Evolutionary conservation across 2,888 invertebrate genomes (phyloP), one percentile per base, ranked within the genome.

Genomic region (Ernsta delagoae): DNA sequence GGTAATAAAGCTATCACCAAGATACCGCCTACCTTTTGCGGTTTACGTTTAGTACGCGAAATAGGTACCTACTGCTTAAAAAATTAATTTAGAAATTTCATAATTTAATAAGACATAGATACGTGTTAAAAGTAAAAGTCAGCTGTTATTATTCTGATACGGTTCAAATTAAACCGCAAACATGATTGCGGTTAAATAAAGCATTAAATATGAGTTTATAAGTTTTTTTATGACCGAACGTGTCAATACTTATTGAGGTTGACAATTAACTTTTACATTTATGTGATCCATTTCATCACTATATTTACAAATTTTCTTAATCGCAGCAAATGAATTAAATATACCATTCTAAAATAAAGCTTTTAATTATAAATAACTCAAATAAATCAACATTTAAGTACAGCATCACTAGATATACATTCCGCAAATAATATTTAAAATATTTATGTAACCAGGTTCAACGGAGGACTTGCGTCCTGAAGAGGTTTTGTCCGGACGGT

Each of bases 401-500:
- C 1, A 24, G 24, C 24, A 24, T 24, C 24, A 24, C 24, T 24
- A 24, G 24, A 24, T 1, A 24, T 3, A 24, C 24, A 24, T 24
- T 24, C 24, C 1, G 1, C 3, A 24, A n/a, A 11, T 4, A n/a
- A 45, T n/a, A 45, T 5, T 4, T 36, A 4, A 36, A 36, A 36
- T 36, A 24, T 24, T 24, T 7, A 5, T 56, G 34, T 34, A 11
- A 53, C 75, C 83, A 92, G 93, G 92, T 75, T 93, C 94, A 43
- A 88, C 90, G 72, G 95, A 87, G 79, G 94, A 86, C 77, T 85
- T 86, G 70, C 91, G 87, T 67, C 87, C 81, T 70, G 89, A 92
- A 78, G 93, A 91, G 75, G 83, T 94, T 80, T 74, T 94, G 71
- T 95, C 95, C 0, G 96, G 96, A 0, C 88, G 96, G 73, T 95